Conservation (phyloP, 2,113 vertebrate genomes). For the Scomber japonicus region DNA sequence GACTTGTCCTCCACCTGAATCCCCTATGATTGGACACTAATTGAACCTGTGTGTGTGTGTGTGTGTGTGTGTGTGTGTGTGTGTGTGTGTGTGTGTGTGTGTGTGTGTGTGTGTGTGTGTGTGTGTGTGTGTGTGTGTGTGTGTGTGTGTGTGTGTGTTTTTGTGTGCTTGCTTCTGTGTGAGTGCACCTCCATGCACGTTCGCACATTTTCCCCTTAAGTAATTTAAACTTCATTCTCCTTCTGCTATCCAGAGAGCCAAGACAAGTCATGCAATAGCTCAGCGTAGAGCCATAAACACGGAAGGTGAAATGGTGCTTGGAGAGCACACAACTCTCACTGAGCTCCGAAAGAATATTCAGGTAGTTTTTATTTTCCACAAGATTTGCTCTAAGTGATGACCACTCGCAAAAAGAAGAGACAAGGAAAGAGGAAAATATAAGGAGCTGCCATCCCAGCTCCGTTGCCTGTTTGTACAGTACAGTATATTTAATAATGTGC, state of each 20-base stretch:
- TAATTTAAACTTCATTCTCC: slow-evolving; percentile 69
- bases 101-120: slow-evolving; percentile 14
- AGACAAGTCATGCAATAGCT: slow-evolving; percentile 69
- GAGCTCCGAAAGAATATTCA: slow-evolving; percentile 66
- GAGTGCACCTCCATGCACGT: slow-evolving; percentile 15
- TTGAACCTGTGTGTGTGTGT: slow-evolving; percentile 57
- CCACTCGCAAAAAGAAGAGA: slow-evolving; percentile 23
- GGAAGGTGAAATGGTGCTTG: slow-evolving; percentile 65
- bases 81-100: slow-evolving; percentile 25
- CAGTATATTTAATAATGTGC: not conserved
- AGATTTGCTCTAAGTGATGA: slow-evolving; percentile 62
- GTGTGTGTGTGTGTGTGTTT: slow-evolving; percentile 37
- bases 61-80: slow-evolving; percentile 5
- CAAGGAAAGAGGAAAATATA: slow-evolving; percentile 27
- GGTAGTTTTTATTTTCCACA: slow-evolving; percentile 71
- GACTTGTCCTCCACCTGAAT: slow-evolving; percentile 67
- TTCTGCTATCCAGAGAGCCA: slow-evolving; percentile 46
- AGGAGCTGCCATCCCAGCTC: not conserved
- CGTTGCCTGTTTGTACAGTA: slow-evolving; percentile 34
- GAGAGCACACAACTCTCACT: slow-evolving; percentile 43
- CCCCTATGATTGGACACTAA: slow-evolving; percentile 57
- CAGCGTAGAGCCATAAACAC: slow-evolving; percentile 63
- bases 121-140: slow-evolving; percentile 5
- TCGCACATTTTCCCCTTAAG: slow-evolving; percentile 43
- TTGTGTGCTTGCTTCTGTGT: slow-evolving; percentile 8